Evolutionary conservation across 1,140 invertebrate genomes (phyloP).

Genomic region (Periplaneta americana): DNA sequence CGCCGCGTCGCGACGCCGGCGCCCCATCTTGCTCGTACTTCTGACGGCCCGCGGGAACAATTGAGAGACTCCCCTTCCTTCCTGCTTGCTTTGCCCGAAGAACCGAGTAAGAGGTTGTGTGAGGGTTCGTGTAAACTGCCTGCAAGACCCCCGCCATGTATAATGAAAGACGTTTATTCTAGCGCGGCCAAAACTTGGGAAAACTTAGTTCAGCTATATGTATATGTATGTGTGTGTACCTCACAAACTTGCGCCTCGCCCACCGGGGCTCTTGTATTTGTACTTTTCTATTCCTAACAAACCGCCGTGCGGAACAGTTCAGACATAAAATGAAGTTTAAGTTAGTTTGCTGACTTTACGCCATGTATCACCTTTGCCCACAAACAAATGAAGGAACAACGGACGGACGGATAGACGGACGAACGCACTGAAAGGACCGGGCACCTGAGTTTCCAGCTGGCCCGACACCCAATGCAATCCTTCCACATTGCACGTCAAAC

Average conservation of each 20-base stretch:
- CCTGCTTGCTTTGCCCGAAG: neutral
- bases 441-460: neutral
- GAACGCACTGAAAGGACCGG: neutral
- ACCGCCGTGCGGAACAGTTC: conserved; percentile 3
- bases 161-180: conserved; percentile 21
- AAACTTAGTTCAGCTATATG: conserved; percentile 13
- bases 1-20: neutral
- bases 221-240: conserved; percentile 1
- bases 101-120: neutral
- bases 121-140: conserved; percentile 13
- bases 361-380: conserved; percentile 6
- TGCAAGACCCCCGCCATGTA: conserved; percentile 17
- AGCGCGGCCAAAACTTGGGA: conserved; percentile 15
- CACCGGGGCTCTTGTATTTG: conserved; percentile 11
- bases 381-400: conserved; percentile 9
- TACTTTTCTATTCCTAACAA: conserved; percentile 15
- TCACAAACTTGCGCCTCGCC: neutral
- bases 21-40: neutral
- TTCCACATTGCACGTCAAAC: too few relatives aligned
- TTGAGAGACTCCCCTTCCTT: conserved; percentile 2
- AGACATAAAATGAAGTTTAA: conserved; percentile 6
- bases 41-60: conserved; percentile 13
- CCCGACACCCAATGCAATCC: neutral
- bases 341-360: conserved; percentile 12
- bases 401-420: too few relatives aligned